A percentile compares a stretch with the other conserved stretches of the same genome.
These are phyloP conservation scores for Drosophila imparisetae DNA, from an alignment of 2,888 invertebrate species.

Conservation along the genomic window DNA sequence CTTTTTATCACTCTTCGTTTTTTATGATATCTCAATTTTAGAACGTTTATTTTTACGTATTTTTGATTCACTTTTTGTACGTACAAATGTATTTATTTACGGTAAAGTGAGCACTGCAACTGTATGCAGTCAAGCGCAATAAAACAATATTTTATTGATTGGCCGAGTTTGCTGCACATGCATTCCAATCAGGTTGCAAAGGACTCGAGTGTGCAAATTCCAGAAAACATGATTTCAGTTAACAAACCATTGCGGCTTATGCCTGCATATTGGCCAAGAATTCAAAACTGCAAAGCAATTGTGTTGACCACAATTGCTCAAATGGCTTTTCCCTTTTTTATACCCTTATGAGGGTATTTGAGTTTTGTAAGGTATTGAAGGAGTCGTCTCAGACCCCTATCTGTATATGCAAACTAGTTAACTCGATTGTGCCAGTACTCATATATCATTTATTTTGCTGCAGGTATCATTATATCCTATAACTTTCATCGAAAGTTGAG, in stretches of 20 bases:
- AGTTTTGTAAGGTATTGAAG: no score
- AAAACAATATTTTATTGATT: slow-evolving; percentile 32
- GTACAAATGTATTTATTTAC: not conserved
- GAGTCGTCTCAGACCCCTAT: not conserved
- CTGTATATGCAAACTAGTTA: not conserved
- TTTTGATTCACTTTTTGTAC: not conserved
- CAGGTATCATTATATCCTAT: not conserved
- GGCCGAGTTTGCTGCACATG: slow-evolving; percentile 21
- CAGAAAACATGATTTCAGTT: slow-evolving; percentile 8
- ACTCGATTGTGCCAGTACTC: not conserved
- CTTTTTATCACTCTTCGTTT: slow-evolving; percentile 8
- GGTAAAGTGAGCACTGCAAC: not conserved
- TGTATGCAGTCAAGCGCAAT: slow-evolving; percentile 19
- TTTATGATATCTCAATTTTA: slow-evolving; percentile 8
- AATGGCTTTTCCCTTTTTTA: not conserved
- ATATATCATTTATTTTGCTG: not conserved
- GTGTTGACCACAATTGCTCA: slow-evolving; percentile 2
- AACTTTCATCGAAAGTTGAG: not conserved
- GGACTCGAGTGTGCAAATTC: slow-evolving; percentile 9
- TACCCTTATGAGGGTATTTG: not conserved
- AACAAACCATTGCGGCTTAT: not conserved
- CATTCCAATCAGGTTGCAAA: slow-evolving; percentile 24
- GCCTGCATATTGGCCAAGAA: slow-evolving; percentile 3
- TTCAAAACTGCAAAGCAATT: not conserved
- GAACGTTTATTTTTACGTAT: not conserved